Evolutionary conservation across 2,888 invertebrate species (phyloP).

Genomic region (Rhagophthalmus giganteus): DNA sequence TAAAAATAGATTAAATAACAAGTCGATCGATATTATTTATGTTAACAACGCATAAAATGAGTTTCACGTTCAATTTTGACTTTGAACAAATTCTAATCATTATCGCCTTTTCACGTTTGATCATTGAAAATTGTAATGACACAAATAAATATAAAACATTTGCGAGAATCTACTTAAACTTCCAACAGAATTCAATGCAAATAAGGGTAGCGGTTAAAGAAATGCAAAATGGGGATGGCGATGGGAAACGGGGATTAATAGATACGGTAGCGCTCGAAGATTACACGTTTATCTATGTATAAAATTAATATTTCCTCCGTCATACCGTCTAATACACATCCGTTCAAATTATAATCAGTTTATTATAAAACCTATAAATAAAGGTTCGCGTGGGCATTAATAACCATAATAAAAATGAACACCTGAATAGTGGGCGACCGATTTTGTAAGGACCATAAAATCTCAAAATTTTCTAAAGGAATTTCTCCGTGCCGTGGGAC

Average conservation of each 20-base stretch:
- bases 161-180: background rate
- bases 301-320: constrained; percentile 34
- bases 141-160: too few species aligned
- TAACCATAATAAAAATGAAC: constrained; percentile 36
- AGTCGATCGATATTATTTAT: too few species aligned
- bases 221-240: background rate
- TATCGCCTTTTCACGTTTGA: too few species aligned
- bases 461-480: constrained; percentile 13
- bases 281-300: constrained; percentile 32
- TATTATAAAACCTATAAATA: constrained; percentile 40
- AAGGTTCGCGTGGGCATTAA: constrained; percentile 35
- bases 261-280: background rate
- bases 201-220: background rate
- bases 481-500: constrained; percentile 12
- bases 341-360: constrained; percentile 38
- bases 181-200: background rate
- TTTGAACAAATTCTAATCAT: too few species aligned
- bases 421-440: constrained; percentile 35
- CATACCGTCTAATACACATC: constrained; percentile 39
- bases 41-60: too few species aligned
- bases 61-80: too few species aligned
- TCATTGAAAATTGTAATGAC: too few species aligned
- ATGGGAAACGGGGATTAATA: background rate
- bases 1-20: too few species aligned
- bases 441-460: constrained; percentile 26